phyloP scores from a whole-genome alignment of 2,888 invertebrate species.

The Macrosoma leucophasiata region DNA sequence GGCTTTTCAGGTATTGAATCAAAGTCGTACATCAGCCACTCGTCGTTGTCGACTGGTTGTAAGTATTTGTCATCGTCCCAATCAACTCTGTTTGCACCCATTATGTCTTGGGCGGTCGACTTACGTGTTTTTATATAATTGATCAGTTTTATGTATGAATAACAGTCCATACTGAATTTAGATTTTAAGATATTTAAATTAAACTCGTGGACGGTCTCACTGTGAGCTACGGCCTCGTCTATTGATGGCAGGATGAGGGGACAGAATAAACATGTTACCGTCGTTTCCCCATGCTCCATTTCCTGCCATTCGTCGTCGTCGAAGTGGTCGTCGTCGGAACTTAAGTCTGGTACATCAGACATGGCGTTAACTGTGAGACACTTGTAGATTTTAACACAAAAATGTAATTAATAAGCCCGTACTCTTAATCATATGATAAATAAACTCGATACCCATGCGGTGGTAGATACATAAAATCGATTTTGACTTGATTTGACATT shows the following conservation, averaged over 20 bases:
- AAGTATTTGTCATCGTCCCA: conserved; percentile 89
- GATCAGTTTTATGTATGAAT: conserved; percentile 86
- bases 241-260: conserved; percentile 74
- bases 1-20: conserved; percentile 56
- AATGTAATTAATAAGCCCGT: neutral
- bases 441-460: conserved; percentile 30
- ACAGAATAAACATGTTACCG: conserved; percentile 84
- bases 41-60: conserved; percentile 84
- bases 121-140: conserved; percentile 85
- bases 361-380: conserved; percentile 29
- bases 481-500: conserved; percentile 12
- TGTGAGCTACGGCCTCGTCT: conserved; percentile 80
- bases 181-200: conserved; percentile 78
- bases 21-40: conserved; percentile 89
- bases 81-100: conserved; percentile 62
- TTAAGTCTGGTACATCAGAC: conserved; percentile 67
- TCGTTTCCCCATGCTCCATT: conserved; percentile 57
- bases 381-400: conserved; percentile 1
- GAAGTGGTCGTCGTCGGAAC: conserved; percentile 66
- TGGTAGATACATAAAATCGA: conserved; percentile 26
- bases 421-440: neutral
- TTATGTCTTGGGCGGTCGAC: conserved; percentile 73
- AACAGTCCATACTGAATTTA: conserved; percentile 86
- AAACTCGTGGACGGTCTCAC: conserved; percentile 79
- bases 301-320: conserved; percentile 70